These are phyloP conservation scores for Mirounga angustirostris DNA, from an alignment of 2,113 vertebrate species.

Conservation along the genomic window DNA sequence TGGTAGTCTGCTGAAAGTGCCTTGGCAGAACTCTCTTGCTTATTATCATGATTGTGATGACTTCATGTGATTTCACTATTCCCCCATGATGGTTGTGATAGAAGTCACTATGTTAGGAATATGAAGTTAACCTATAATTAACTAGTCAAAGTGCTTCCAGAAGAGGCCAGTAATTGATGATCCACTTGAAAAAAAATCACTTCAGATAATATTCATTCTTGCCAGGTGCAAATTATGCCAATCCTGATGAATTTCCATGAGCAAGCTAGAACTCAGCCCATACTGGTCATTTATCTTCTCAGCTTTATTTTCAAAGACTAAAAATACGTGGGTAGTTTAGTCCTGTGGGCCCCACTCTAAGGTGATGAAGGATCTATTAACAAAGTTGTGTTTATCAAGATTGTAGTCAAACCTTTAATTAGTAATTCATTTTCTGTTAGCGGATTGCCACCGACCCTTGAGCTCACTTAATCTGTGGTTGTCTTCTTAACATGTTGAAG, in stretches of 20 bases:
- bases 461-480: slow-evolving; percentile 65
- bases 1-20: neutral
- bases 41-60: neutral
- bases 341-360: neutral
- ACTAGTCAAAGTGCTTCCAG: neutral
- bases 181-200: neutral
- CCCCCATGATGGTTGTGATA: neutral
- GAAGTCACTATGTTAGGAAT: slow-evolving; percentile 3
- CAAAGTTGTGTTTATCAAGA: slow-evolving; percentile 20
- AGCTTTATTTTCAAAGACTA: slow-evolving; percentile 6
- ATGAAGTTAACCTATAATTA: neutral
- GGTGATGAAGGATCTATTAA: neutral
- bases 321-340: neutral
- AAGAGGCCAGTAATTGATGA: slow-evolving; percentile 25
- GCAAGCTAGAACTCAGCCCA: neutral
- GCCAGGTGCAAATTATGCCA: neutral
- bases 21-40: neutral
- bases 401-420: slow-evolving; percentile 78
- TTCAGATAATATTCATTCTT: slow-evolving; percentile 25
- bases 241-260: slow-evolving; percentile 44
- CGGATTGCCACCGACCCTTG: slow-evolving; percentile 78
- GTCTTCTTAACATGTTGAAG: slow-evolving; percentile 71
- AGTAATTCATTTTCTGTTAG: slow-evolving; percentile 75
- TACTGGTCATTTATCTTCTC: neutral
- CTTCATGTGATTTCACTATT: neutral